Base-by-base conservation (phyloP, 30 jellyfish, hydroid and myxozoan genomes). In the Hydractinia symbiolongicarpus region DNA sequence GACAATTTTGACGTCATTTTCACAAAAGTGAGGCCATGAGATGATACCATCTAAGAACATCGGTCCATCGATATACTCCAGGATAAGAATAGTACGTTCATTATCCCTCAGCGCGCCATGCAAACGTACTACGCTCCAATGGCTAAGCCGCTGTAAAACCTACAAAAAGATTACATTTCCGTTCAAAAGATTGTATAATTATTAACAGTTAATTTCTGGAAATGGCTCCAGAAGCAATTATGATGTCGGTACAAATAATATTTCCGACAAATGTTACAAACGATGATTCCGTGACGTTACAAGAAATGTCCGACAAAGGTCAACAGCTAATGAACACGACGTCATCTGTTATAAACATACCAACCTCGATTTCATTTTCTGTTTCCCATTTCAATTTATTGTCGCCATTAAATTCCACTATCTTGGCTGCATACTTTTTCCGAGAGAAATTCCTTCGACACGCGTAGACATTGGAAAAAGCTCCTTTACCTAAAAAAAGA, bases 321-420 rank as follows among this genome's bases (percentile, higher is more conserved):
- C 44, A 30, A 30, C 44, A 30, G 44, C 44, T 30, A 30, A 30
- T 30, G 2, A 1, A 30, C 44, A 30, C 44, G 44, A 30, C 44
- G 44, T 30, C 44, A 30, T 30, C 44, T 30, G 44, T 30, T 30
- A 30, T 30, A 30, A 30, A 30, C 13, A 8, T 30, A 14, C 83
- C 4, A 75, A 91, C 98, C 95, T 91, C 98, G 14, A 91, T 83
- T 83, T 91, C 98, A 79, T 91, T 91, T 82, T 91, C 98, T 10
- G 96, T 90, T 83, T 91, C 93, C 91, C 91, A 82, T 66, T 87
- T 86, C 64, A 86, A 84, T 44, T 92, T 76, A 17, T 86, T 77
- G 62, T 91, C 90, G 8, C 82, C 86, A 30, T 68, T 86, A 58
- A 87, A 79, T 9, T 83, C 73, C 77, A 86, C 72, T 7, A 87